Evolutionary conservation across 2,888 invertebrate species (phyloP), one percentile per base, ranked within the genome.

Genomic region (Myathropa florea): DNA sequence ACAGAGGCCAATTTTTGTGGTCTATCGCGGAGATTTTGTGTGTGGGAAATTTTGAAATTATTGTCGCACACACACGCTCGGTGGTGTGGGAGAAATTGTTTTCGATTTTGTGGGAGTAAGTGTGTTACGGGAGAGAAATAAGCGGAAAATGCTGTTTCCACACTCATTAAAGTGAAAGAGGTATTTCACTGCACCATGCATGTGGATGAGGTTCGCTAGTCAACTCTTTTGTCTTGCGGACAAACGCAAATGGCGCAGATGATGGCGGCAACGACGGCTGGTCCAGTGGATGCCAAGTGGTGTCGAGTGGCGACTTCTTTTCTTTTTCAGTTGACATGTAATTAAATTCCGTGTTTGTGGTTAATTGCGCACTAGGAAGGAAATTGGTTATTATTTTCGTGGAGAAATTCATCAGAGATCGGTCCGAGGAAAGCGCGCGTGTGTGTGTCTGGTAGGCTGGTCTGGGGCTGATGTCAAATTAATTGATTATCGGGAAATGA

Each of bases 1-100:
- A 12, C 24, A 24, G 57, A 24, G 55, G 63, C 61, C 68, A 82
- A 75, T 84, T 80, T 84, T 70, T 68, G 59, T 12, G 61, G 53
- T 72, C 61, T 72, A 61, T 76, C 65, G 65, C 53, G 67, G 46
- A 33, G 68, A 78, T 78, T 64, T 81, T 77, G 65, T 86, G 46
- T 46, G 82, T 86, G 85, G 85, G 85, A 86, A 86, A 70, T 86
- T 82, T 86, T 53, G 73, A 86, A 86, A 86, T 86, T 86, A 86
- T 82, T 73, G 82, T 59, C 73, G n/a, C 75, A 75, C 60, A 65
- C 39, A 59, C 30, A 60, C 61, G n/a, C 46, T n/a, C 39, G 39
- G 33, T 24, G 46, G 60, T 59, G 60, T 72, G 63, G 33, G 80
- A 39, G 80, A 82, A 71, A 73, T 82, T 84, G 76, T 46, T 14